Evolutionary conservation across 2,113 vertebrate genomes (phyloP).

Genomic region (Vulpes vulpes): DNA sequence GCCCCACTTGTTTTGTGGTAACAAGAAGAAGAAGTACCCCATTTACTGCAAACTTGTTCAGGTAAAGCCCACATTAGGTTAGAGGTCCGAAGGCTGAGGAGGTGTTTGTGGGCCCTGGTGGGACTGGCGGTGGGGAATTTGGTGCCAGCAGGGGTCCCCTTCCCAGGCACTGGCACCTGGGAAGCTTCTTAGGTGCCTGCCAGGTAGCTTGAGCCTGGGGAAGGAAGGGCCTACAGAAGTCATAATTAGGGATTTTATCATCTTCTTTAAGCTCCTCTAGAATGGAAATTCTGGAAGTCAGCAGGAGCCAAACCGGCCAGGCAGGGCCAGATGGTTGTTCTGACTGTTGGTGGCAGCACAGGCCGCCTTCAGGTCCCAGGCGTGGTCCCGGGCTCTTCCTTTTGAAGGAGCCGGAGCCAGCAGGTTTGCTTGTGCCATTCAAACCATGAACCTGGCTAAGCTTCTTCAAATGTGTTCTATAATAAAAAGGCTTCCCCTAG

Average conservation of each 20-base stretch:
- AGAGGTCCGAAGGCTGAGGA: neutral
- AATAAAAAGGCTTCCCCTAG: neutral
- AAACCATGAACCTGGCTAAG: neutral
- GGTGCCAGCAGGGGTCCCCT: neutral
- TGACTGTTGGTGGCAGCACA: constrained; percentile 51
- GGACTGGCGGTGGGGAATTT: neutral
- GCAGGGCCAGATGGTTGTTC: neutral
- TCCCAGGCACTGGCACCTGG: neutral
- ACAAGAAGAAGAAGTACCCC: neutral
- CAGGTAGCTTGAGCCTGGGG: neutral
- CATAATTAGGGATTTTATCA: neutral
- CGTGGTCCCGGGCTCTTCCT: neutral
- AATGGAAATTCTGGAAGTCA: constrained; percentile 54
- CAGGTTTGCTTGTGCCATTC: neutral
- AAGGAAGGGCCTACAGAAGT: neutral
- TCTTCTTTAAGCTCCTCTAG: constrained; percentile 12
- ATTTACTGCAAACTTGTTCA: neutral
- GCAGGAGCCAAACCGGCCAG: neutral
- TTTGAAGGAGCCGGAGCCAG: neutral
- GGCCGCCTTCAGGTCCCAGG: neutral
- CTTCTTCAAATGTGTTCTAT: neutral
- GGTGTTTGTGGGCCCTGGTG: neutral
- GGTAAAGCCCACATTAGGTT: neutral
- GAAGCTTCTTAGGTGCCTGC: neutral
- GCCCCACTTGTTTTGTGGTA: neutral